Evolutionary conservation across 35 echinoderm and acorn worm species (phyloP), one percentile per base, ranked within the genome.

Genomic region (Lytechinus variegatus): DNA sequence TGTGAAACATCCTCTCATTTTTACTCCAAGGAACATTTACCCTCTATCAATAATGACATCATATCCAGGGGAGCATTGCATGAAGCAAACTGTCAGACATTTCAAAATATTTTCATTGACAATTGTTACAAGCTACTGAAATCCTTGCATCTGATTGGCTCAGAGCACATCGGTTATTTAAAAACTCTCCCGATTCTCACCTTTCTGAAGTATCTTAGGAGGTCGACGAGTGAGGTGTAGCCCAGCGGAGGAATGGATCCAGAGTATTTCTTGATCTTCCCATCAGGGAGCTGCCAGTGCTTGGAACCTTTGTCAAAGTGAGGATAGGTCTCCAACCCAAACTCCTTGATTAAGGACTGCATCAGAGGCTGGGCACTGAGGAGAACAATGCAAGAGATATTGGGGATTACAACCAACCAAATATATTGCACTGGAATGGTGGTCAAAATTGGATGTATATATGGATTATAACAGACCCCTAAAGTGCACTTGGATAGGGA

Each of bases 151-250:
- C 33, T 44, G 33, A 44, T 44, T 44, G 33, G 33, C 33, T 44
- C 33, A 44, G 33, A 44, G 33, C 33, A 44, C 1, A 44, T 44
- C 2, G 33, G 33, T 44, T 2, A 44, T 44, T 44, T 0, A 44
- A 44, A 44, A 44, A 2, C 33, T 19, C 19, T n/a, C 66, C 66
- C 5, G 66, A 24, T 79, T 79, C 66, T 33, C 4, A 99, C 98
- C 97, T 99, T 99, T 55, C 96, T 97, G 53, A 99, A 97, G 91
- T 97, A 99, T 72, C 98, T 97, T 16, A 97, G 54, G 27, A 99
- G 87, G 86, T 99, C 98, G 0, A 97, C 54, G 5, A 99, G 97
- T 14, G 95, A 53, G 0, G 97, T 96, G 87, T 97, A 99, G 16
- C 96, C 95, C 3, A 99, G 95, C 72, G 98, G 98, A 9, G 98